Percentiles rank a stretch among this genome's conserved stretches.
Conservation (phyloP, 2,888 invertebrate genomes). For the Lissonota sp. region DNA sequence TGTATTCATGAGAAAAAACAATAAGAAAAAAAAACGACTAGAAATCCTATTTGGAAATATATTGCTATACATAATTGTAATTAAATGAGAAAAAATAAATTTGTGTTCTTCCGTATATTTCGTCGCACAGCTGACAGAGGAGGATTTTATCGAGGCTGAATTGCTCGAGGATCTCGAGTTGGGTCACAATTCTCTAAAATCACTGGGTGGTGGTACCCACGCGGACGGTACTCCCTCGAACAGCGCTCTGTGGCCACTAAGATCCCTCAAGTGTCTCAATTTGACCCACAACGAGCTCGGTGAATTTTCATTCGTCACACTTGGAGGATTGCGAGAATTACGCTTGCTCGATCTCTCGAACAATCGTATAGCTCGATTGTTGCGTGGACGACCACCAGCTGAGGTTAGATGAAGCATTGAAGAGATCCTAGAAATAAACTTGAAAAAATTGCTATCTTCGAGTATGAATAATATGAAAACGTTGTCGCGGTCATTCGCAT, state of each 20-base stretch:
- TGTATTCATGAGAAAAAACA: too few species aligned
- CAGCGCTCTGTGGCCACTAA: conserved; percentile 89
- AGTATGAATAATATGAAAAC: too few species aligned
- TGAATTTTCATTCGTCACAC: conserved; percentile 92
- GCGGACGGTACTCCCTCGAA: conserved; percentile 83
- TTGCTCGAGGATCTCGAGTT: conserved; percentile 89
- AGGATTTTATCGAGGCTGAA: conserved; percentile 91
- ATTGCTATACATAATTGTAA: too few species aligned
- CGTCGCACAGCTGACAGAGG: conserved; percentile 87
- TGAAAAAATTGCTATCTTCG: too few species aligned
- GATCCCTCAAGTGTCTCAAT: conserved; percentile 89
- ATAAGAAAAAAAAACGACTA: too few species aligned
- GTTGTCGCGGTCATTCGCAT: too few species aligned
- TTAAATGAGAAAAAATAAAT: background rate
- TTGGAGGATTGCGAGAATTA: conserved; percentile 90
- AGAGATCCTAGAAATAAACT: background rate
- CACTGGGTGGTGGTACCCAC: conserved; percentile 83
- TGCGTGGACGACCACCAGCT: conserved; percentile 77
- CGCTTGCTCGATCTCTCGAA: conserved; percentile 90
- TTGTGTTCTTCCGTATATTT: conserved; percentile 2
- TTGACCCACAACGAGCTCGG: conserved; percentile 90
- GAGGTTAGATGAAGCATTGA: conserved; percentile 73
- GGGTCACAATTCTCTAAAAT: conserved; percentile 89
- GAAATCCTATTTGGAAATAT: too few species aligned
- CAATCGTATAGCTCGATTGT: conserved; percentile 88